Base-by-base conservation (phyloP, 1,140 invertebrate species). In the Parasteatoda tepidariorum region DNA sequence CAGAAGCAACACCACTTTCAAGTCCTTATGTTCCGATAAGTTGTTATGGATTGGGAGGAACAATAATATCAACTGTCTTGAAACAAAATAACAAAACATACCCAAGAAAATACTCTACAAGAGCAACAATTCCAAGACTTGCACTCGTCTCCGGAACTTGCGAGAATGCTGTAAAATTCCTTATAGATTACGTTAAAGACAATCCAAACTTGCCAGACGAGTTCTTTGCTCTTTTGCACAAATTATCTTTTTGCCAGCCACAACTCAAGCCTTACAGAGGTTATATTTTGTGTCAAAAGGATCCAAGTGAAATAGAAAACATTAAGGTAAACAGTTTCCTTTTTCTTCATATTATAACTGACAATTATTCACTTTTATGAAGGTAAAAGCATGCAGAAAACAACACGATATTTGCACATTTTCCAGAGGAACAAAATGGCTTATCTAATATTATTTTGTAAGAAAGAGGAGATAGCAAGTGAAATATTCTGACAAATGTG, bases 11-110 rank as follows among this genome's bases (percentile, higher is more conserved):
- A 30, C 55, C 78, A 22, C 97, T 95, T 93, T 93, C 94, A 59
- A 96, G 96, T 24, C 95, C 96, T 22, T 90, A 95, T 18, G 92
- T 95, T 54, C 97, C 92, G 5, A 87, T 99, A 0, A 99, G 99
- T 89, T 98, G 96, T 2, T 99, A 99, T 89, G 98, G 98, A 28
- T 98, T 99, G 90, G 98, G 97, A 81, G 98, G 98, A 64, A 95
- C 97, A 31, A 99, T 99, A 90, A 96, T 95, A 24, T 97, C 99
- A 89, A 90, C 96, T 0, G 90, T 99, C 73, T 90, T 99, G 0
- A 92, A 93, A 86, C 94, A 93, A 89, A 91, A 70, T 70, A 7
- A 9, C 9, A 48, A 48, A 48, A 2, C 38, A 48, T n/a, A n/a
- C n/a, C 18, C 18, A 0, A 2, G 9, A 2, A 48, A 48, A 4